phyloP scores from a whole-genome alignment of 2,888 invertebrate genomes.

The Galerucella pusilla region DNA sequence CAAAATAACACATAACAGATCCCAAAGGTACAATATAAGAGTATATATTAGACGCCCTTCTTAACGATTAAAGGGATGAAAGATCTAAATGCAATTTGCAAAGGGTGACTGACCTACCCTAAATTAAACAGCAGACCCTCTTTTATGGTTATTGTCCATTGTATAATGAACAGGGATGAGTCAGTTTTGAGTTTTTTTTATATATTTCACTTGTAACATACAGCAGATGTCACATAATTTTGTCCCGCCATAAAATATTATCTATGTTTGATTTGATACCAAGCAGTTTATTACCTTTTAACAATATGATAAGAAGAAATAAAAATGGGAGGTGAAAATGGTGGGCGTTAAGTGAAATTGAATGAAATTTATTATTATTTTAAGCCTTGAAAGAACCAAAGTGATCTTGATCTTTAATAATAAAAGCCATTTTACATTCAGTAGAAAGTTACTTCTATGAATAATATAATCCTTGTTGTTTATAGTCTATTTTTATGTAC shows the following conservation, averaged over 20 bases:
- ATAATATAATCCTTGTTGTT: no score
- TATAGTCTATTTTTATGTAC: no score
- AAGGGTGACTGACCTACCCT: conserved; percentile 30
- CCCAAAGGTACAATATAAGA: conserved; percentile 3
- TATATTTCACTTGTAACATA: neutral
- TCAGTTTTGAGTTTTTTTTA: neutral
- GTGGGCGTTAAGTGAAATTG: neutral
- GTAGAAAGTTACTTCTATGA: no score
- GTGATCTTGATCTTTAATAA: no score
- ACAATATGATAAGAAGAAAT: neutral
- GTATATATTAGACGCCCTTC: neutral
- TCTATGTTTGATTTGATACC: neutral
- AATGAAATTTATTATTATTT: no score
- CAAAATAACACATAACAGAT: conserved; percentile 9
- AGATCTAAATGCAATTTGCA: conserved; percentile 20
- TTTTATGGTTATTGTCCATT: conserved; percentile 5
- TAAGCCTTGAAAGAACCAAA: no score
- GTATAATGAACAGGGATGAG: neutral
- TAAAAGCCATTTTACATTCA: no score
- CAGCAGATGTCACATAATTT: neutral
- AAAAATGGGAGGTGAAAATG: neutral
- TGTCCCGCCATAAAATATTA: neutral
- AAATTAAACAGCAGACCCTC: conserved; percentile 12
- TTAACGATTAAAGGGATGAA: conserved; percentile 24
- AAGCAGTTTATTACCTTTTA: neutral